Base-by-base conservation (phyloP, 2,888 invertebrate species). In the Cerastis leucographa region DNA sequence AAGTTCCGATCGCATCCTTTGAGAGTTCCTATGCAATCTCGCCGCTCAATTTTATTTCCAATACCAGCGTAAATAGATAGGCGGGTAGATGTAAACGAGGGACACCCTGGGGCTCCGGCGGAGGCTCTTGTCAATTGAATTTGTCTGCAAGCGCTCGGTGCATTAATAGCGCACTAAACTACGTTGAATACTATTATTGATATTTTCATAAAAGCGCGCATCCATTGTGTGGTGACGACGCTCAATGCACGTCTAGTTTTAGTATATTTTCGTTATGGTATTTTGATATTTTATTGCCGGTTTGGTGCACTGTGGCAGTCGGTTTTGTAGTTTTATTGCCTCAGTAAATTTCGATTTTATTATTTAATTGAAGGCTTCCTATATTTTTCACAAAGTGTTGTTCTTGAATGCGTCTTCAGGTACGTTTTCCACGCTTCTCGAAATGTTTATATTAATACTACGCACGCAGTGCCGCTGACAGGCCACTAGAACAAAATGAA, bases 41-140 rank as follows among this genome's bases (percentile, higher is more conserved):
- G 92, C 92, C 92, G 94, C 94, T 94, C 94, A 95, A 95, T 95
- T 95, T 94, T 93, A 94, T 95, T 92, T 94, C 92, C 92, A 94
- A 94, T 94, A 94, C 88, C 89, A 91, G 92, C 93, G 93, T 95
- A 95, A 95, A 95, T 95, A 94, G 94, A 93, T 94, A 93, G 94
- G 93, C 93, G 93, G 92, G 92, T 92, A 88, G 93, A 94, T 94
- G 93, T 94, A 94, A 94, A 93, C 93, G 95, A 93, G 92, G 91
- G 94, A 92, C 94, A 92, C 95, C 95, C 95, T 89, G 94, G 94
- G 93, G 95, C 94, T 93, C 84, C 90, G 90, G 88, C 90, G 94
- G 94, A 94, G 94, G 94, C 94, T 95, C 90, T 92, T 94, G 94
- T 93, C 95, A 96, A 96, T 96, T 96, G 95, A 96, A 95, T 96